Percentiles rank a stretch among this genome's conserved stretches.
These are phyloP conservation scores for Drosophila niveifrons DNA, from an alignment of 2,888 invertebrate genomes.

Conservation along the genomic window DNA sequence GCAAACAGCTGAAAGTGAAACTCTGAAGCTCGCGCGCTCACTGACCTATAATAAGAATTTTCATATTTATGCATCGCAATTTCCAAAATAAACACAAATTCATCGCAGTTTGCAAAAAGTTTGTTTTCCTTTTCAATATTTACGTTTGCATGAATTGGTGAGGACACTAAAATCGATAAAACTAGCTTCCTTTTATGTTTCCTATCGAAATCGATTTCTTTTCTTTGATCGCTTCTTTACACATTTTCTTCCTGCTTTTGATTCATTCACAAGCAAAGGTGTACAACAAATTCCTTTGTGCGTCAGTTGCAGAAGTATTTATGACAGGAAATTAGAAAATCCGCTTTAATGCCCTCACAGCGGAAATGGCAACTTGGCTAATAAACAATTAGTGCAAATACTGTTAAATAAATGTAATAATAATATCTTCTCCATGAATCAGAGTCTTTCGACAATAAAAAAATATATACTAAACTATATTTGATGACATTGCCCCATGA, in stretches of 20 bases:
- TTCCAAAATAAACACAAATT: not conserved
- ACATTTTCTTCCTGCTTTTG: not conserved
- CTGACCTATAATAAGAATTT: constrained; percentile 77
- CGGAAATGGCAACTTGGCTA: not conserved
- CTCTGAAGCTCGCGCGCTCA: constrained; percentile 52
- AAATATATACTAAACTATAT: constrained; percentile 1
- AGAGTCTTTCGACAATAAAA: constrained; percentile 20
- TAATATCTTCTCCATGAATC: constrained; percentile 15
- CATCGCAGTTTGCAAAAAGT: not conserved
- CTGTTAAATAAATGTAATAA: constrained; percentile 1
- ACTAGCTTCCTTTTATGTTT: no score
- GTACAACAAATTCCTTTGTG: not conserved
- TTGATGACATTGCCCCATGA: constrained; percentile 8
- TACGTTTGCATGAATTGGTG: not conserved
- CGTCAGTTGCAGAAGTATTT: not conserved
- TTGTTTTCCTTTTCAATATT: not conserved
- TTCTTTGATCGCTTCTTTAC: no score
- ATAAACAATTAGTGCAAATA: constrained; percentile 4
- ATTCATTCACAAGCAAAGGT: not conserved
- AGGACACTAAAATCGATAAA: no score
- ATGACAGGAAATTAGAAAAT: constrained; percentile 5
- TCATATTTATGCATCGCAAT: constrained; percentile 44
- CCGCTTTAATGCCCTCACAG: not conserved
- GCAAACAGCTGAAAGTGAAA: constrained; percentile 67
- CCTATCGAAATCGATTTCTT: no score